A percentile compares a stretch with the other conserved stretches of the same genome.
Evolutionary conservation across 2,888 invertebrate species (phyloP).

Genomic region (Diadegma fenestrale): DNA sequence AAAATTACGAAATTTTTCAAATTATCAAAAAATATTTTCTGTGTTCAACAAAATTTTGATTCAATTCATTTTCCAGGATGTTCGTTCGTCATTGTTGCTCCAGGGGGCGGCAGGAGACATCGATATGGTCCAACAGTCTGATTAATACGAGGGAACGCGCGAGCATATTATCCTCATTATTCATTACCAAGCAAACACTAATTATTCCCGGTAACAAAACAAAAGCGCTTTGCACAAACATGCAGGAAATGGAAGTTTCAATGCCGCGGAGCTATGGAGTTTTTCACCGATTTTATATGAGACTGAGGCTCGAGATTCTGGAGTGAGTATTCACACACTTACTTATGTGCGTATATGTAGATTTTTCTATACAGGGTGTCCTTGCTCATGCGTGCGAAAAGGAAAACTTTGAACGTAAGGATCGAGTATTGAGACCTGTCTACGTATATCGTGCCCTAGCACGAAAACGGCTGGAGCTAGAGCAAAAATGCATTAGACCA

Average conservation of each 20-base stretch:
- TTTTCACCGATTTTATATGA: conserved; percentile 48
- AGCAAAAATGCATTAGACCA: background rate
- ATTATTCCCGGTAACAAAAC: conserved; percentile 59
- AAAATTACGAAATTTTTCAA: too few relatives aligned
- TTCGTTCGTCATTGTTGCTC: background rate
- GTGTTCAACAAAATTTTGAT: too few relatives aligned
- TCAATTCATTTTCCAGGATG: background rate
- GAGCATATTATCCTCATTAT: conserved; percentile 45
- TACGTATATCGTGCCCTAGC: background rate
- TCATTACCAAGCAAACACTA: conserved; percentile 56
- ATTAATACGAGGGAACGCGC: conserved; percentile 27
- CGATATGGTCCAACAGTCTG: conserved; percentile 4
- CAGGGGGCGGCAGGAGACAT: background rate
- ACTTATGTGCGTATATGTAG: background rate
- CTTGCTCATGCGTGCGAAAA: background rate
- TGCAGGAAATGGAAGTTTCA: conserved; percentile 40
- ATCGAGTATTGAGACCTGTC: background rate
- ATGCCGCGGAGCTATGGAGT: conserved; percentile 5
- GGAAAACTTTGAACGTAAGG: too few relatives aligned
- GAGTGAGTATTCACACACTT: conserved; percentile 14
- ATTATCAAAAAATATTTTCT: too few relatives aligned
- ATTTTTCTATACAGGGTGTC: conserved; percentile 5
- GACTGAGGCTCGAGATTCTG: conserved; percentile 35
- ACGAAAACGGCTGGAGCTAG: background rate
- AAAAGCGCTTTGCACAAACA: conserved; percentile 52